Conservation (phyloP, 2,888 invertebrate species). For the Drosophila borealis region DNA sequence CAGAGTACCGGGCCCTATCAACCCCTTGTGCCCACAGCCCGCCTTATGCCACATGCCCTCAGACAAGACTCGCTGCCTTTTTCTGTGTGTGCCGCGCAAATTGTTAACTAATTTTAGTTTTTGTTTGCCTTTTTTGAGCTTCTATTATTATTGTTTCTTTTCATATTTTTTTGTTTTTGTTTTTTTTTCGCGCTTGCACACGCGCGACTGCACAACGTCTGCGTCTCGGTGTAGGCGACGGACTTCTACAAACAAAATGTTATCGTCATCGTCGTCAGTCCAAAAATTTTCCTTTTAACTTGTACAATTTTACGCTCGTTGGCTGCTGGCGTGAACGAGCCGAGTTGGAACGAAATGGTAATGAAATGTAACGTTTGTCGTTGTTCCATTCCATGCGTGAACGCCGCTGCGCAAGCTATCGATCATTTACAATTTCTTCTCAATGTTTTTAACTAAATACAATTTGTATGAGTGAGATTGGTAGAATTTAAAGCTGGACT, state of each 20-base stretch:
- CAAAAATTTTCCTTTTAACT: slow-evolving; percentile 58
- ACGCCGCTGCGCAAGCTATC: slow-evolving; percentile 18
- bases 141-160: neutral
- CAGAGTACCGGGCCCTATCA: slow-evolving; percentile 17
- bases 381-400: slow-evolving; percentile 7
- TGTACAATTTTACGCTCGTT: slow-evolving; percentile 71
- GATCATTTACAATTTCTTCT: slow-evolving; percentile 19
- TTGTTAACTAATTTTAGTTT: slow-evolving; percentile 60
- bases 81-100: slow-evolving; percentile 34
- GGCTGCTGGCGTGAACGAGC: slow-evolving; percentile 36
- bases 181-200: slow-evolving; percentile 45
- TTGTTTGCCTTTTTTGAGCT: slow-evolving; percentile 20
- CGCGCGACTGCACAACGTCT: slow-evolving; percentile 65
- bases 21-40: slow-evolving; percentile 26
- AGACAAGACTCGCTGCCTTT: slow-evolving; percentile 1
- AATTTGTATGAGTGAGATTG: neutral
- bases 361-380: slow-evolving; percentile 24
- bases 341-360: slow-evolving; percentile 42
- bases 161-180: slow-evolving; percentile 8
- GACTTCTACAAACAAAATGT: slow-evolving; percentile 13
- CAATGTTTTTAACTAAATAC: neutral
- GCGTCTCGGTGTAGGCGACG: neutral
- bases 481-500: neutral
- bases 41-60: slow-evolving; percentile 21
- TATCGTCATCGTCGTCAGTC: slow-evolving; percentile 33